Evolutionary conservation across 2,113 vertebrate genomes (phyloP).

Genomic region (Notarius quadriscutis): DNA sequence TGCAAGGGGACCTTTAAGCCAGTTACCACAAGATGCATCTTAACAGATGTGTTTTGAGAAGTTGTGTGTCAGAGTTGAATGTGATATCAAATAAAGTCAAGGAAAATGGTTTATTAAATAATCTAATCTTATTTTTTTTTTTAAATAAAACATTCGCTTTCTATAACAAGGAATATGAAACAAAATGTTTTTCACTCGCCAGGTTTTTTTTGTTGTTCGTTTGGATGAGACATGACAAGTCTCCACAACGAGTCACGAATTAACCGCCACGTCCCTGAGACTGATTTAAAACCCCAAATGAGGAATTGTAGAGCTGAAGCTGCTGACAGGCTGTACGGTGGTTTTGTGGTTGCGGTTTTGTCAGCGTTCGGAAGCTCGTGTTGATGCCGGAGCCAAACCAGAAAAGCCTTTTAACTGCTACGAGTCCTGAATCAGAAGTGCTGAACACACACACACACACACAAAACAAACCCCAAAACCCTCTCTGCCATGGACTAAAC

Average conservation of each 20-base stretch:
- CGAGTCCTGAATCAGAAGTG: background rate
- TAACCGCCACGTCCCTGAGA: background rate
- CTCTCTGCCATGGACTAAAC: background rate
- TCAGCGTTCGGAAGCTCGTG: background rate
- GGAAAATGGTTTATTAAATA: background rate
- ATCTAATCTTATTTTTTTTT: background rate
- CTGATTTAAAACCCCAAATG: background rate
- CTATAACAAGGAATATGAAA: background rate
- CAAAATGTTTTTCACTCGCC: background rate
- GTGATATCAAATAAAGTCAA: background rate
- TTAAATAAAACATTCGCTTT: background rate
- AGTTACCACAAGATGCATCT: background rate
- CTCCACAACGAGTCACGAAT: constrained; percentile 17
- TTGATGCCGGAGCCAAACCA: background rate
- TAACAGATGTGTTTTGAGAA: background rate
- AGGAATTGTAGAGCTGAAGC: background rate
- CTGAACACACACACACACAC: background rate
- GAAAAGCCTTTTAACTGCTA: background rate
- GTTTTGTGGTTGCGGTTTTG: constrained; percentile 32
- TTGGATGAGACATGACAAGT: background rate
- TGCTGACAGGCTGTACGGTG: constrained; percentile 2
- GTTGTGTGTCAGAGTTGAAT: background rate
- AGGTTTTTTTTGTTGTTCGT: no score
- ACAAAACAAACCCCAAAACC: background rate
- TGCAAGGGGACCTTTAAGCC: no score